Percentiles rank a stretch among this genome's conserved stretches.
These are phyloP conservation scores for Megamerina dolium DNA, from an alignment of 2,888 invertebrate genomes.

Conservation along the genomic window DNA sequence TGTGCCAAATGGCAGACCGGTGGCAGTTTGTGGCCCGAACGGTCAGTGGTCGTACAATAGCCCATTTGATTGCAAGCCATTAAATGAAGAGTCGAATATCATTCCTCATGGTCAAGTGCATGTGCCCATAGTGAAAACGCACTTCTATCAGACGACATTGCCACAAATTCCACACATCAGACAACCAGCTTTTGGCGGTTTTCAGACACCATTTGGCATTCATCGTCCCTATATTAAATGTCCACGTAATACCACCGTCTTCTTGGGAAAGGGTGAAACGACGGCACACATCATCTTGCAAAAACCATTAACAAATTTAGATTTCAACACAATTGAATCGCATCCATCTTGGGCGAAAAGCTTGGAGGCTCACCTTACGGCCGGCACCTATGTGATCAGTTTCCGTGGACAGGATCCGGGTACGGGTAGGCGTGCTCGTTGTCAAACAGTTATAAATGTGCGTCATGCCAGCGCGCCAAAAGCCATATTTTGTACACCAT, in stretches of 20 bases:
- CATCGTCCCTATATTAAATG: conserved; percentile 57
- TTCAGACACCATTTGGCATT: conserved; percentile 28
- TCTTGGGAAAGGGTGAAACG: conserved; percentile 49
- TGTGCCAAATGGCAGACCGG: conserved; percentile 37
- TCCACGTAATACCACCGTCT: conserved; percentile 57
- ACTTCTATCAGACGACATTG: no score
- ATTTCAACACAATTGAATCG: conserved; percentile 58
- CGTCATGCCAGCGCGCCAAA: conserved; percentile 55
- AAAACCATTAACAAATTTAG: conserved; percentile 58
- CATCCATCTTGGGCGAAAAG: conserved; percentile 59
- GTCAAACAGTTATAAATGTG: conserved; percentile 57
- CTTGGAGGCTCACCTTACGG: conserved; percentile 55
- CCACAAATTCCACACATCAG: no score
- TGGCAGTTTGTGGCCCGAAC: conserved; percentile 39
- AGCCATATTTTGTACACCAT: conserved; percentile 57
- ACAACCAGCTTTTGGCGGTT: conserved; percentile 11
- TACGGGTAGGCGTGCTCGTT: conserved; percentile 54
- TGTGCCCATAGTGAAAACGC: conserved; percentile 9
- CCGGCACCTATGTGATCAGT: conserved; percentile 56
- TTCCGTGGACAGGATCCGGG: conserved; percentile 57
- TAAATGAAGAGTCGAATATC: conserved; percentile 1
- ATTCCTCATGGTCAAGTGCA: neutral
- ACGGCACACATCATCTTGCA: conserved; percentile 50
- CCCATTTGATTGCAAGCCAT: conserved; percentile 35
- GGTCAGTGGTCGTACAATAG: conserved; percentile 44